Conservation (phyloP, 1,140 invertebrate species). For the Melitaea cinxia region DNA sequence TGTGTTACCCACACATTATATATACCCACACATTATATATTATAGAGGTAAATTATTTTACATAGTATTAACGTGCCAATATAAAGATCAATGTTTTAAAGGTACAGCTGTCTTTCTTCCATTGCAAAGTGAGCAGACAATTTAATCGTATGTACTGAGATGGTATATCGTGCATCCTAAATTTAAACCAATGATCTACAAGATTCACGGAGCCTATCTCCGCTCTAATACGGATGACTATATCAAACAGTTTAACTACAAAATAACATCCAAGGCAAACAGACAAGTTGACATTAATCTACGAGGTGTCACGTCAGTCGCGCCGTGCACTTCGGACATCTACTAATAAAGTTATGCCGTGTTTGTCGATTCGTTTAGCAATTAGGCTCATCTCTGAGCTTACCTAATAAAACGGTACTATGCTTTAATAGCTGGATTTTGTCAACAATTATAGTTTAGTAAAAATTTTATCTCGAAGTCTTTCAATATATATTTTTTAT, state of each 20-base stretch:
- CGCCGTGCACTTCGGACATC: not conserved
- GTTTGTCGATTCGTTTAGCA: slow-evolving; percentile 2
- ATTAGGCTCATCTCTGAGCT: not conserved
- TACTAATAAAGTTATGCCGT: not conserved
- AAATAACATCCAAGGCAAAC: not conserved
- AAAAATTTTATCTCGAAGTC: not conserved
- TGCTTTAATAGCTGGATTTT: not conserved
- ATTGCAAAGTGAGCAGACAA: too few species aligned
- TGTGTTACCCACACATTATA: too few species aligned
- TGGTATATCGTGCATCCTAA: too few species aligned
- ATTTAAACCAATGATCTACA: too few species aligned
- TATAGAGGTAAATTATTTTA: not conserved
- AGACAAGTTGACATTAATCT: not conserved
- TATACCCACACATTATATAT: too few species aligned
- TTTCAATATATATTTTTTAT: too few species aligned
- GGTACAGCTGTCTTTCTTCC: too few species aligned
- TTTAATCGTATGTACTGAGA: too few species aligned
- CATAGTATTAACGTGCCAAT: too few species aligned
- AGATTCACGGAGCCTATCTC: too few species aligned
- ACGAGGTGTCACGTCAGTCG: not conserved
- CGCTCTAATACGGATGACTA: too few species aligned
- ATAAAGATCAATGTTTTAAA: too few species aligned
- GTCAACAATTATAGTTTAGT: not conserved
- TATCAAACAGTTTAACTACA: not conserved
- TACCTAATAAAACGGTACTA: not conserved